Base-by-base conservation (phyloP, 2,113 vertebrate species). In the Grantiella picta region DNA sequence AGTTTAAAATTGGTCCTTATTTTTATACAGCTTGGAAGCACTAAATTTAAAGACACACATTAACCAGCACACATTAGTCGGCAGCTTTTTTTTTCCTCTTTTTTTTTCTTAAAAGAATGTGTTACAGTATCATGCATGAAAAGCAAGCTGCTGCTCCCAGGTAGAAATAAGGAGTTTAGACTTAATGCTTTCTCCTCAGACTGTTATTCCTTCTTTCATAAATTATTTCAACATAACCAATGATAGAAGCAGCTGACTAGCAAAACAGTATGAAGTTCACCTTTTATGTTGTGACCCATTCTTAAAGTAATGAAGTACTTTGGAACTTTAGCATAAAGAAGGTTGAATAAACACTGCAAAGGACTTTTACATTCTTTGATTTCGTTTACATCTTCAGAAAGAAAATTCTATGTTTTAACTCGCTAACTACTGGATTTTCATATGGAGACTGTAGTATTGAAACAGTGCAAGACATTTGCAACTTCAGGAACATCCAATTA, bases 331-430 rank as follows among this genome's bases (percentile, higher is more conserved):
- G 97, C 97, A 60, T 87, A 85, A 96, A 71, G 95, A 97, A 83
- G 66, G 76, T 29, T 94, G 65, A 72, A 93, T 88, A 86, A 92
- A 94, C 85, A 93, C 80, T 70, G 70, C 70, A 79, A 95, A 95
- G 57, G 82, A 94, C 66, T 96, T 97, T 95, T 97, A 98, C 97
- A 97, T 96, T 98, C 97, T 97, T 97, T 92, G 94, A 97, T 97
- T 97, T 95, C 53, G 89, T 95, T 95, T 97, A 97, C 61, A 95
- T 50, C 64, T 90, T 97, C 53, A 78, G 79, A 95, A 96, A 96
- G 92, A 92, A 85, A 92, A 91, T 35, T 81, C 59, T 84, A 6
- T 8, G 75, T 59, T 91, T 94, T 73, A 89, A 82, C 79, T 84
- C 0, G 17, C 77, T 90, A 94, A 56, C 77, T 81, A 92, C 76